phyloP scores from a whole-genome alignment of 2,888 invertebrate genomes.

The Zhuqinia jingwanae region DNA sequence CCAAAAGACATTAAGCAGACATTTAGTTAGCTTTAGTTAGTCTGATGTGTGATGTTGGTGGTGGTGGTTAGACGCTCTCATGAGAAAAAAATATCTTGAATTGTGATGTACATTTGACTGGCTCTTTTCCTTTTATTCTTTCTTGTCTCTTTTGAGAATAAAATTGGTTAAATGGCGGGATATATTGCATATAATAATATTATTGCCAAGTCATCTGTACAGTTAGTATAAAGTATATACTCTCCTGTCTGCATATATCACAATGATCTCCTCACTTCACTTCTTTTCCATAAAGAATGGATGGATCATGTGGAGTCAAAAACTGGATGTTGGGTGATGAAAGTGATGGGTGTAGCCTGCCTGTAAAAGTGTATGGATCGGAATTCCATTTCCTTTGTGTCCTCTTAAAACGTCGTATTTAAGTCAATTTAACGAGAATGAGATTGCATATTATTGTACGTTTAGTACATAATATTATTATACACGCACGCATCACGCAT shows the following conservation, averaged over 20 bases:
- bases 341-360: slow-evolving; percentile 3
- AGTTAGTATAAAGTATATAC: too few species aligned
- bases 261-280: background rate
- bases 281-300: background rate
- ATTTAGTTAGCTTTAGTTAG: slow-evolving; percentile 48
- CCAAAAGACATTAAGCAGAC: slow-evolving; percentile 53
- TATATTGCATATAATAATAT: slow-evolving; percentile 10
- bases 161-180: background rate
- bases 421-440: slow-evolving; percentile 42
- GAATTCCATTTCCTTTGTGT: slow-evolving; percentile 59
- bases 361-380: too few species aligned
- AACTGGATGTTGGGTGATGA: slow-evolving; percentile 3
- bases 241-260: background rate
- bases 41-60: background rate
- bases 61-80: background rate
- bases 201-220: slow-evolving; percentile 40
- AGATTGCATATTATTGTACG: slow-evolving; percentile 18
- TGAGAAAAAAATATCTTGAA: slow-evolving; percentile 2
- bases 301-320: slow-evolving; percentile 15
- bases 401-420: slow-evolving; percentile 46
- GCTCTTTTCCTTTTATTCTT: background rate
- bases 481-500: background rate
- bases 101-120: slow-evolving; percentile 18
- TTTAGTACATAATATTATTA: background rate
- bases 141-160: background rate